Evolutionary conservation across 2,113 vertebrate species (phyloP).

Genomic region (Stercorarius parasiticus): DNA sequence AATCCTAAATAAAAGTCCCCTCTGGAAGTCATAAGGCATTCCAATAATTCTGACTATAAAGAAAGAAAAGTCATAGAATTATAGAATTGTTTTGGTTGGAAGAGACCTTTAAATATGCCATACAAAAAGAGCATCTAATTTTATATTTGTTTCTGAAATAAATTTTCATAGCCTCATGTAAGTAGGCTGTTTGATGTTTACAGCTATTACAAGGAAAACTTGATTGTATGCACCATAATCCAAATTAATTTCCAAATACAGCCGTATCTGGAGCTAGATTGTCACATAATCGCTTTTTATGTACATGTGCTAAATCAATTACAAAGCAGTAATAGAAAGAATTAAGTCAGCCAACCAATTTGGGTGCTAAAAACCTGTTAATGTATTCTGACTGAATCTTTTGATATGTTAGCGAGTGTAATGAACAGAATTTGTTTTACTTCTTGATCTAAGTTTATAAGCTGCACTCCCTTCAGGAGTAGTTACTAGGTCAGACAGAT

Average conservation of each 20-base stretch:
- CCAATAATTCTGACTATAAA: background rate
- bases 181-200: background rate
- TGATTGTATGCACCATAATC: background rate
- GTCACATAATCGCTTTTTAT: background rate
- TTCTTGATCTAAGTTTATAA: background rate
- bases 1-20: background rate
- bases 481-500: background rate
- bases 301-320: background rate
- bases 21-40: background rate
- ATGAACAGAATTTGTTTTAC: background rate
- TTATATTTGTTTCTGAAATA: slow-evolving; percentile 36
- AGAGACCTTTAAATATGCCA: background rate
- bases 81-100: background rate
- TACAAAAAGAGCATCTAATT: background rate
- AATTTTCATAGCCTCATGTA: background rate
- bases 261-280: background rate
- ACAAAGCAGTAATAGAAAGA: background rate
- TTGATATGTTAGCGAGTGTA: background rate
- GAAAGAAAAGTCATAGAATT: background rate
- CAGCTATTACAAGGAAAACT: background rate
- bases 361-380: background rate
- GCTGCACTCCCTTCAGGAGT: background rate
- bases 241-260: background rate
- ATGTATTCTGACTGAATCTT: background rate
- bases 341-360: background rate